phyloP scores from a whole-genome alignment of 1,140 invertebrate genomes.

The Trichonephila clavipes region DNA sequence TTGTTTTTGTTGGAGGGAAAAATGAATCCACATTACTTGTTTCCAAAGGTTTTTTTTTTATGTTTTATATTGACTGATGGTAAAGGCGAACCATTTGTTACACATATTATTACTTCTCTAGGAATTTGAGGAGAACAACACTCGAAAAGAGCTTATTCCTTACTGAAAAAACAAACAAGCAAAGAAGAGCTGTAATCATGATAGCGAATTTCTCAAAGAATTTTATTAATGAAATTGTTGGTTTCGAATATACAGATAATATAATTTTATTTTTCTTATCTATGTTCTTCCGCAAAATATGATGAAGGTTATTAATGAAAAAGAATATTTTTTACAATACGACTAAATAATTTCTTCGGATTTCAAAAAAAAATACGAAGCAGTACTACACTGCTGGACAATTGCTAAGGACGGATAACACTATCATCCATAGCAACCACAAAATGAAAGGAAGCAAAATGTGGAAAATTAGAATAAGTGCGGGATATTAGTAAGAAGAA shows the following conservation, averaged over 20 bases:
- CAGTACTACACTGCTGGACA: too few species aligned
- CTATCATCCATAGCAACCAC: too few species aligned
- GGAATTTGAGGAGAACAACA: background rate
- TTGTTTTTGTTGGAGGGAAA: slow-evolving; percentile 25
- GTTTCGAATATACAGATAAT: background rate
- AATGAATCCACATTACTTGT: background rate
- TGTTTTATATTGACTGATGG: slow-evolving; percentile 46
- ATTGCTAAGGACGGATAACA: too few species aligned
- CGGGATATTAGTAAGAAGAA: too few species aligned
- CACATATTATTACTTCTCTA: background rate
- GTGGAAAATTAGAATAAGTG: too few species aligned
- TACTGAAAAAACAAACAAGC: background rate
- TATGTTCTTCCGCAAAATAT: background rate
- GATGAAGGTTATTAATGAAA: background rate
- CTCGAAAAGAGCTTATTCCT: too few species aligned
- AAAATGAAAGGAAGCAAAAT: too few species aligned
- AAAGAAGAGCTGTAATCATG: background rate
- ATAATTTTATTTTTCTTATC: background rate
- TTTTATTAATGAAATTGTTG: slow-evolving; percentile 46
- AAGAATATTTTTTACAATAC: too few species aligned
- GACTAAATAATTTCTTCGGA: too few species aligned
- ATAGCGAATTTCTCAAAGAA: background rate
- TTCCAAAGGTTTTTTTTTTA: background rate
- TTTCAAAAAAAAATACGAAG: too few species aligned
- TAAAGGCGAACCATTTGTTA: slow-evolving; percentile 31